These are phyloP conservation scores for Drosophila erecta DNA, from an alignment of 1,140 invertebrate genomes.

Conservation along the genomic window DNA sequence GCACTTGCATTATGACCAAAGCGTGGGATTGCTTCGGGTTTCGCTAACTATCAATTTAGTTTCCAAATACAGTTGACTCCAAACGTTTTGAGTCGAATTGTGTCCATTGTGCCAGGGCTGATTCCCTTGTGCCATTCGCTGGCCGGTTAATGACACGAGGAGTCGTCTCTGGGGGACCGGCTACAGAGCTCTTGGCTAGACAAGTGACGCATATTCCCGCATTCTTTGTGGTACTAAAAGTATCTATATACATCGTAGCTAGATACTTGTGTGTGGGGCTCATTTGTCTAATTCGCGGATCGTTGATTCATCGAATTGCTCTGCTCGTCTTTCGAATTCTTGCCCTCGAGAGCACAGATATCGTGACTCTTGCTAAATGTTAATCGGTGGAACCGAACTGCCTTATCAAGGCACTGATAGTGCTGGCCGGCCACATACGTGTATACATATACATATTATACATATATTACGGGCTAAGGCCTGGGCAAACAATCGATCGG, in stretches of 20 bases:
- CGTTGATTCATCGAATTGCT: constrained; percentile 30
- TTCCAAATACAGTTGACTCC: not conserved
- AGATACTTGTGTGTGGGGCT: not conserved
- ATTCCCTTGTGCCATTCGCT: constrained; percentile 15
- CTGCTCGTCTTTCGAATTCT: constrained; percentile 14
- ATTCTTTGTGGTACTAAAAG: constrained; percentile 61
- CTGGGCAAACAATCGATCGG: constrained; percentile 24
- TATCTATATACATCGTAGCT: constrained; percentile 11
- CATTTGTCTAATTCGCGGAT: constrained; percentile 23
- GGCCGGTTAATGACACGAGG: constrained; percentile 67
- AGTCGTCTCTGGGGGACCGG: constrained; percentile 23
- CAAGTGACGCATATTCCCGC: constrained; percentile 71
- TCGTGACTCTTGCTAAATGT: constrained; percentile 7
- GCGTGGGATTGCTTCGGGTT: not conserved
- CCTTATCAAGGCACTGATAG: constrained; percentile 30
- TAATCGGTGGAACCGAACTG: not conserved
- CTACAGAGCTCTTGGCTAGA: constrained; percentile 52
- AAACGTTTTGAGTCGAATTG: constrained; percentile 12
- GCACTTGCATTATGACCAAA: not conserved
- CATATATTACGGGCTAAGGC: constrained; percentile 12
- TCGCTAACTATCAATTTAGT: not conserved
- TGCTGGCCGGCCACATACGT: not conserved
- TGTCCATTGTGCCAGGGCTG: constrained; percentile 32
- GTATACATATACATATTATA: too few species aligned
- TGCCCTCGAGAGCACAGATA: constrained; percentile 6